A percentile compares a stretch with the other conserved stretches of the same genome.
phyloP scores from a whole-genome alignment of 2,113 vertebrate genomes.

The Salvelinus alpinus region DNA sequence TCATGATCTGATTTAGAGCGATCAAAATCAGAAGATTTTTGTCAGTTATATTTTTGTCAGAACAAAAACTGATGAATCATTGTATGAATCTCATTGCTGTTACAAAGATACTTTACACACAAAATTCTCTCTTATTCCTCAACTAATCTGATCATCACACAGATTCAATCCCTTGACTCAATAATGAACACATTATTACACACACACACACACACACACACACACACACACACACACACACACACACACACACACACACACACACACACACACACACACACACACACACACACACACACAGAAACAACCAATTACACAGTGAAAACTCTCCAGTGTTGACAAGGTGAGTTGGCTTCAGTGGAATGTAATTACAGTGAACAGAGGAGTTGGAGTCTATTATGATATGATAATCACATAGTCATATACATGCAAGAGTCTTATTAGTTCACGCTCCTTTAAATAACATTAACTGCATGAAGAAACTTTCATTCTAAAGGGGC shows the following conservation, averaged over 20 bases:
- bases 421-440: conserved; percentile 29
- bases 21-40: too few species aligned
- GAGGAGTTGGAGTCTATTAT: conserved; percentile 19
- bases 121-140: neutral
- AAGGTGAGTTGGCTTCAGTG: conserved; percentile 22
- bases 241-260: too few species aligned
- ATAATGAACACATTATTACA: neutral
- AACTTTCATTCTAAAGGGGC: too few species aligned
- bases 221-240: too few species aligned
- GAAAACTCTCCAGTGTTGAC: conserved; percentile 26
- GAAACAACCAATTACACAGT: conserved; percentile 16
- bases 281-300: neutral
- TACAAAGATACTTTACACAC: neutral
- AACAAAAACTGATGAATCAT: neutral
- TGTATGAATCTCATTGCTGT: too few species aligned
- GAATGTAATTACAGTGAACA: conserved; percentile 30
- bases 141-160: neutral
- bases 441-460: conserved; percentile 14
- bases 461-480: too few species aligned
- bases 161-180: neutral
- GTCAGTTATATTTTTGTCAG: too few species aligned
- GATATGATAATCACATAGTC: conserved; percentile 20
- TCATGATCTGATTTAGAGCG: too few species aligned
- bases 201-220: too few species aligned
- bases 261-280: neutral